A percentile compares a stretch with the other conserved stretches of the same genome.
Evolutionary conservation across 2,113 vertebrate genomes (phyloP).

Genomic region (Nesoenas mayeri): DNA sequence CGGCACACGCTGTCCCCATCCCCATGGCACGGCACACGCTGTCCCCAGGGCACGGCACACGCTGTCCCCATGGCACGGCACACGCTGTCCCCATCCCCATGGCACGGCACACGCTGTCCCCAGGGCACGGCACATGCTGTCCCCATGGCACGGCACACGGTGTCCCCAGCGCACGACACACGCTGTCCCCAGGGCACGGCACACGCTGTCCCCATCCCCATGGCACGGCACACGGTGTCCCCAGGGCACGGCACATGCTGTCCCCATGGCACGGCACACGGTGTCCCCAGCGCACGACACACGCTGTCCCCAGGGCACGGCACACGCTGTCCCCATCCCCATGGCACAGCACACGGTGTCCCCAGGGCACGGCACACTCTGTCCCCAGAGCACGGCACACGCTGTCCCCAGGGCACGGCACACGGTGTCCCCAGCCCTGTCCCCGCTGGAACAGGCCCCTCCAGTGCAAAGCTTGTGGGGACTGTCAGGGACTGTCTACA

Average conservation of each 20-base stretch:
- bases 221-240: not conserved
- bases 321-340: no score
- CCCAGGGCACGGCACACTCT: not conserved
- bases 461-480: not conserved
- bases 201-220: accelerated
- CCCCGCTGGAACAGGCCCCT: not conserved
- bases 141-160: not conserved
- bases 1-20: not conserved
- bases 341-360: not conserved
- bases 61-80: accelerated
- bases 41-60: not conserved
- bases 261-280: not conserved
- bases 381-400: not conserved
- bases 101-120: not conserved
- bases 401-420: accelerated
- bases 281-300: no score
- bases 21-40: not conserved
- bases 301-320: accelerated
- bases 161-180: accelerated
- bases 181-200: no score
- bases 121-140: not conserved
- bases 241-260: not conserved
- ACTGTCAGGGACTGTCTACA: not conserved
- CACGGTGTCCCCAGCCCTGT: not conserved
- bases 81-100: no score